These are phyloP conservation scores for roundworm (Caenorhabditis elegans) DNA, from an alignment of 1,140 invertebrate genomes.

Conservation along the genomic window DNA sequence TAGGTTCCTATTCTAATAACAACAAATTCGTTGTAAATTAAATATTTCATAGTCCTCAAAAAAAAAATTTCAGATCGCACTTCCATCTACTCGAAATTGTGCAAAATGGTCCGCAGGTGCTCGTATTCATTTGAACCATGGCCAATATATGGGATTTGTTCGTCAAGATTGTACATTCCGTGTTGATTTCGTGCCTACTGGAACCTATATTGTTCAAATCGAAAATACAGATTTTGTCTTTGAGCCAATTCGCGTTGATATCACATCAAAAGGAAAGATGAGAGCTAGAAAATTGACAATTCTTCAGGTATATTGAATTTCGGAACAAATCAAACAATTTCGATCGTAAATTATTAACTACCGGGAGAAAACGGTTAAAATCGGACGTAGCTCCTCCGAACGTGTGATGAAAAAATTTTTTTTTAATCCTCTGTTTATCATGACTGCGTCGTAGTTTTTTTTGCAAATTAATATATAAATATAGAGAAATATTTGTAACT, in stretches of 20 bases:
- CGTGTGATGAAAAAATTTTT: too few species aligned
- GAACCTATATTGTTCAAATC: constrained; percentile 85
- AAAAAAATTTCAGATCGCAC: constrained; percentile 25
- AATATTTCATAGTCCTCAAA: not conserved
- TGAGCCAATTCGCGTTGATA: constrained; percentile 88
- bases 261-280: constrained; percentile 92
- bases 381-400: too few species aligned
- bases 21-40: too few species aligned
- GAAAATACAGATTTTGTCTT: constrained; percentile 86
- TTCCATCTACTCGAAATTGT: not conserved
- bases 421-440: too few species aligned
- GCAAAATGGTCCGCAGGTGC: constrained; percentile 54
- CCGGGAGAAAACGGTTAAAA: too few species aligned
- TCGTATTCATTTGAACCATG: constrained; percentile 60
- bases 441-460: too few species aligned
- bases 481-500: too few species aligned
- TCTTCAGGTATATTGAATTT: constrained; percentile 78
- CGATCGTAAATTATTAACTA: too few species aligned
- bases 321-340: too few species aligned
- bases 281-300: constrained; percentile 90
- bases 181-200: constrained; percentile 84
- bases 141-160: constrained; percentile 62
- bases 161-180: constrained; percentile 84
- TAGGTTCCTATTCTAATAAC: too few species aligned
- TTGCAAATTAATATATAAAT: too few species aligned